Base-by-base conservation (phyloP, 2,888 invertebrate species). In the Diogma glabrata region DNA sequence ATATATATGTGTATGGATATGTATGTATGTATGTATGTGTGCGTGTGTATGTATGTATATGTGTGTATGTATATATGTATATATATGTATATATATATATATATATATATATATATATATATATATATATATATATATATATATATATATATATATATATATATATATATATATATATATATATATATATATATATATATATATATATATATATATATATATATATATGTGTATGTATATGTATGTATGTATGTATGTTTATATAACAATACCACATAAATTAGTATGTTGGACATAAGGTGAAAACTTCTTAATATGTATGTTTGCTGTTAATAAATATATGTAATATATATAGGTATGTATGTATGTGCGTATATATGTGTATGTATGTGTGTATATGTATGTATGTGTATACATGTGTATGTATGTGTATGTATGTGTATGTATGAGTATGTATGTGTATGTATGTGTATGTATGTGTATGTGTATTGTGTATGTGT, bases 61-160 rank as follows among this genome's bases (percentile, higher is more conserved):
- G 2, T 28, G n/a, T 28, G 10, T 28, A 28, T 28, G 10, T 28
- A 28, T 43, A 14, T 22, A 22, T 43, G 22, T 43, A 22, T 22
- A n/a, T n/a, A n/a, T 22, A 20, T 10, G 20, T 20, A 22, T 22
- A 43, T 22, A 22, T 43, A 43, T 20, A 43, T 43, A 43, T 43
- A 6, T 22, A 10, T 2, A 19, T 20, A 19, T 20, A 23, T 43
- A 12, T 36, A 9, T 43, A 23, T 43, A 23, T 43, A n/a, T 20
- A 12, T 43, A 23, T 22, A 43, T 43, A n/a, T 22, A 22, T 22
- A 8, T 22, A 43, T 22, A 14, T 22, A 43, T 16, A 16, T 19
- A 38, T 14, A 14, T 22, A 43, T 43, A 43, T 23, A 43, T 22
- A 43, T 43, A 43, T 43, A 43, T n/a, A 40, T 10, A n/a, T 43